Evolutionary conservation across 1,140 invertebrate species (phyloP).

Genomic region (Bombus polaris): DNA sequence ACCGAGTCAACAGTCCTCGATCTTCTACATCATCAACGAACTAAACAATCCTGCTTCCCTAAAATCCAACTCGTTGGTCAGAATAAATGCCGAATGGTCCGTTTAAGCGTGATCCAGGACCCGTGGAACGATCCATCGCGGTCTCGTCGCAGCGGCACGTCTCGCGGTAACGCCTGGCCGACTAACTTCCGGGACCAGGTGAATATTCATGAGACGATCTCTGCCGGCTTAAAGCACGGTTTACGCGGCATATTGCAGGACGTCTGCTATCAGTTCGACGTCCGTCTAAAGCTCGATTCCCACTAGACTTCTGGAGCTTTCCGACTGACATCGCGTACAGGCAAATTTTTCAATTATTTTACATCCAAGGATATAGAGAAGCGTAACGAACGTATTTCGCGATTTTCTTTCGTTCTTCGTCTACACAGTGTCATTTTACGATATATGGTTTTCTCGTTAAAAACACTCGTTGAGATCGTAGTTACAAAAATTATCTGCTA

Average conservation of each 20-base stretch:
- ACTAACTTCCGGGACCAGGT: slow-evolving; percentile 58
- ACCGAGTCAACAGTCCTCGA: background rate
- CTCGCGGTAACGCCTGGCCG: slow-evolving; percentile 60
- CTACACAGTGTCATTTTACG: too few species aligned
- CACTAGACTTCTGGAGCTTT: background rate
- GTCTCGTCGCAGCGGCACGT: slow-evolving; percentile 62
- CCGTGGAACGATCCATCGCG: slow-evolving; percentile 20
- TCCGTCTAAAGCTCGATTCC: background rate
- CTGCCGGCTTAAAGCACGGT: slow-evolving; percentile 64
- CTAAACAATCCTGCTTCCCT: background rate
- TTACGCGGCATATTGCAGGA: slow-evolving; percentile 58
- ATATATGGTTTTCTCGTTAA: too few species aligned
- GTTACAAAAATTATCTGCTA: too few species aligned
- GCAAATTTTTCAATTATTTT: background rate
- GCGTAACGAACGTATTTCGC: background rate
- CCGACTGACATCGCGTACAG: too few species aligned
- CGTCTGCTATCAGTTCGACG: background rate
- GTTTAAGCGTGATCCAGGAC: slow-evolving; percentile 4
- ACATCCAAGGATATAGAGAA: too few species aligned
- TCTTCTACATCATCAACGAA: background rate
- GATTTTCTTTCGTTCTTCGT: background rate
- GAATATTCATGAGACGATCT: slow-evolving; percentile 75
- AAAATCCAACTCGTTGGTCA: slow-evolving; percentile 5
- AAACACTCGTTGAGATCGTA: too few species aligned
- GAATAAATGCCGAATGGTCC: background rate